Evolutionary conservation across 2,797 vertebrate species (phyloP), one percentile per base, ranked within the genome.

Genomic region (Centropyge bicolor): DNA sequence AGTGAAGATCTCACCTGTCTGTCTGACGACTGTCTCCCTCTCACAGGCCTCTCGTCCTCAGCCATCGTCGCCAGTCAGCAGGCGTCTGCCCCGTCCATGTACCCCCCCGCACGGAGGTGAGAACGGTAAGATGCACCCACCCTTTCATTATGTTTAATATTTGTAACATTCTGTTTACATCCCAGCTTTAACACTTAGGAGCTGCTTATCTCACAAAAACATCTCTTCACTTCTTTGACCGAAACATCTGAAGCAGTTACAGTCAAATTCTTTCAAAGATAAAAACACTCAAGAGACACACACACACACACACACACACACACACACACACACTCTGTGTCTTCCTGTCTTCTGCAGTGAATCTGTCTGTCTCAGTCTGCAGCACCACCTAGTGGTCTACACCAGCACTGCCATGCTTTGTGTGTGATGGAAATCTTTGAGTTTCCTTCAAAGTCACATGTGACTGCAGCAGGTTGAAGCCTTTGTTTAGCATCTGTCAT

Each of bases 51-150:
- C 89, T 98, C 97, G 31, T 98, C 97, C 59, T 97, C 97, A 90
- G 98, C 98, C 93, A 98, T 99, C 64, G 97, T 98, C 62, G 97
- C 98, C 92, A 98, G 97, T 95, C 98, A 98, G 91, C 98, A 99
- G 83, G 96, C 97, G 83, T 97, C 98, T 0, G 90, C 97, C 56
- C 97, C 97, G 69, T 98, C 97, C 81, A 95, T 98, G 40, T 99
- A 98, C 87, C 97, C 98, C 6, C 97, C 98, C 13, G 92, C 97
- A 51, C 93, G 97, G 95, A 99, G 98, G 98, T 99, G 98, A 99
- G 96, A 98, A 88, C 9, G 97, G 98, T 98, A 95, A 97, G 97
- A 17, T 12, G 31, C 52, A 31, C 52, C 27, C 52, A 1, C 54
- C 4, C 8, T 16, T 31, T 49, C 3, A 24, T 55, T 6, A 41